phyloP scores from a whole-genome alignment of 2,797 vertebrate species.

The Dermochelys coriacea region DNA sequence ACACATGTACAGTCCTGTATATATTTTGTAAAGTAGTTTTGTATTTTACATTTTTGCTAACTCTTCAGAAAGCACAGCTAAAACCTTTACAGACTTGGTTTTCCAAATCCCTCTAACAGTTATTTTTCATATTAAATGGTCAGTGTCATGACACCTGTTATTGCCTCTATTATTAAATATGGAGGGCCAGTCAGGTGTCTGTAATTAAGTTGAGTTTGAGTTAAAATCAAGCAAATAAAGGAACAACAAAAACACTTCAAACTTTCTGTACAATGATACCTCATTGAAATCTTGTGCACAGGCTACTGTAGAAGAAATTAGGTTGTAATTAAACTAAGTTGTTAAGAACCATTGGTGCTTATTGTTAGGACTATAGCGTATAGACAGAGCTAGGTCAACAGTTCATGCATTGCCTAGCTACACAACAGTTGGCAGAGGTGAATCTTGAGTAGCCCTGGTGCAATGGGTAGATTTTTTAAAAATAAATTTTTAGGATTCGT shows the following conservation, averaged over 20 bases:
- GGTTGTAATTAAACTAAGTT: conserved; percentile 25
- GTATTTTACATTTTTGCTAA: background rate
- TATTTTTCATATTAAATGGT: background rate
- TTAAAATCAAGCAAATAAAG: conserved; percentile 52
- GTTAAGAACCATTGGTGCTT: conserved; percentile 53
- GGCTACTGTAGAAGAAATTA: conserved; percentile 43
- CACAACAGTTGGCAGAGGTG: background rate
- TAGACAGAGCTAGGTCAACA: background rate
- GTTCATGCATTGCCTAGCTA: background rate
- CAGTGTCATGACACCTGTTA: rapidly evolving
- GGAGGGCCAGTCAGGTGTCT: background rate
- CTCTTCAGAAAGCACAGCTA: background rate
- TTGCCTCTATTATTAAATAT: conserved; percentile 7
- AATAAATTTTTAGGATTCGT: background rate
- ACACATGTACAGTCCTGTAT: background rate
- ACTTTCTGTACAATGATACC: conserved; percentile 25
- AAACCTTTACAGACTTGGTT: background rate
- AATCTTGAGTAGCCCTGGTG: background rate
- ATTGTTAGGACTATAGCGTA: background rate
- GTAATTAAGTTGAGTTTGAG: conserved; percentile 59
- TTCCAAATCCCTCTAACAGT: background rate
- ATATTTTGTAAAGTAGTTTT: background rate
- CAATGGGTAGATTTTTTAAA: background rate
- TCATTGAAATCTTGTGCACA: conserved; percentile 57
- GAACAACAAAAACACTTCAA: conserved; percentile 47